Evolutionary conservation across 2,888 invertebrate genomes (phyloP).

Genomic region (Aethes cnicana): DNA sequence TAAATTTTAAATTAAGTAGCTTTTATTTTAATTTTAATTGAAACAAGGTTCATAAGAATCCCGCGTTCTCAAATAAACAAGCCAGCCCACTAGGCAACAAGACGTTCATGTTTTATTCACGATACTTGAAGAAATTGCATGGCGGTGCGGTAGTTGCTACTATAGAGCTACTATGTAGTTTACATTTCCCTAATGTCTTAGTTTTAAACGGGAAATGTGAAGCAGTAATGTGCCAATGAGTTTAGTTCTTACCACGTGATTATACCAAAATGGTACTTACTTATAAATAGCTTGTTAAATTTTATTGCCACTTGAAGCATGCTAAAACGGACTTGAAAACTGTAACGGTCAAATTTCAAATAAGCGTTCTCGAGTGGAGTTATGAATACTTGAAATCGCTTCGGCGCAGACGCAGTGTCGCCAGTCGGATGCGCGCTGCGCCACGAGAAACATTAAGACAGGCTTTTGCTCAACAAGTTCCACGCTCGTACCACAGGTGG

Average conservation of each 20-base stretch:
- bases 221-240: background rate
- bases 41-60: conserved; percentile 7
- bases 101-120: conserved; percentile 45
- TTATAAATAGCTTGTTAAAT: too few species aligned
- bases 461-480: conserved; percentile 52
- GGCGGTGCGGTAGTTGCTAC: background rate
- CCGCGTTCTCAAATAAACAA: conserved; percentile 13
- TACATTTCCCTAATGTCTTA: conserved; percentile 29
- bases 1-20: too few species aligned
- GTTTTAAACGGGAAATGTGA: conserved; percentile 35
- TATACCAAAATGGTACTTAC: too few species aligned
- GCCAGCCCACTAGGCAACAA: conserved; percentile 42
- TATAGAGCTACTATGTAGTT: conserved; percentile 7
- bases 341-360: conserved; percentile 22
- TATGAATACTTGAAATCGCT: conserved; percentile 18
- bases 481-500: conserved; percentile 56
- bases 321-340: too few species aligned
- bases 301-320: too few species aligned
- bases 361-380: background rate
- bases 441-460: conserved; percentile 16
- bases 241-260: too few species aligned
- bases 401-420: conserved; percentile 39
- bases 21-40: too few species aligned
- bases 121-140: conserved; percentile 33
- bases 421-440: conserved; percentile 14